These are phyloP conservation scores for Poecilus cupreus DNA, from an alignment of 2,888 invertebrate species.

Conservation along the genomic window DNA sequence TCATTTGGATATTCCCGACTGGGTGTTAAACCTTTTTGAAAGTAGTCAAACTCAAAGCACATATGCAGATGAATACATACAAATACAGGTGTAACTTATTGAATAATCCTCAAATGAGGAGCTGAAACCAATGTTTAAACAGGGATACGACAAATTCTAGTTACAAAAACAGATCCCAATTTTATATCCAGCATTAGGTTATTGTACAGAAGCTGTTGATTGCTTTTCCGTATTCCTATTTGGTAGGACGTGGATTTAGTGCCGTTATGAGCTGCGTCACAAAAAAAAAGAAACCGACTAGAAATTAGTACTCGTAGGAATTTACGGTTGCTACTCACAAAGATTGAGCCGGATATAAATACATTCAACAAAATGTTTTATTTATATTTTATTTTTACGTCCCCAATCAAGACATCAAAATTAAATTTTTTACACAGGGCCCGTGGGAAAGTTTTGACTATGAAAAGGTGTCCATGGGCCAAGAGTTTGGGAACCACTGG, in stretches of 20 bases:
- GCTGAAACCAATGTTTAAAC: slow-evolving; percentile 60
- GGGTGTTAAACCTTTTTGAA: not conserved
- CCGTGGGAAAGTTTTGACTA: not conserved
- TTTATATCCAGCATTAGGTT: slow-evolving; percentile 61
- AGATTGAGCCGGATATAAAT: slow-evolving; percentile 18
- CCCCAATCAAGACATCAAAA: slow-evolving; percentile 20
- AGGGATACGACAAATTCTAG: slow-evolving; percentile 60
- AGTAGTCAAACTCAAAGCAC: too few relatives aligned
- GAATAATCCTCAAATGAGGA: slow-evolving; percentile 61
- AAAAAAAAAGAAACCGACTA: slow-evolving; percentile 36
- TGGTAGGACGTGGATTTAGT: slow-evolving; percentile 60
- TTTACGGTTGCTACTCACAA: slow-evolving; percentile 21
- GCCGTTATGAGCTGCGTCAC: slow-evolving; percentile 30
- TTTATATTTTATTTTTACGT: slow-evolving; percentile 39
- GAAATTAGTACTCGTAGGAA: slow-evolving; percentile 7
- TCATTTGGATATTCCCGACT: slow-evolving; percentile 53
- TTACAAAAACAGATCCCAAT: slow-evolving; percentile 60
- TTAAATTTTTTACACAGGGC: slow-evolving; percentile 5
- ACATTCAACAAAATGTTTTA: not conserved
- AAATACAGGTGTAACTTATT: slow-evolving; percentile 60
- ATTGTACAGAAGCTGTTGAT: slow-evolving; percentile 59
- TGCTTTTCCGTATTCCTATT: slow-evolving; percentile 60
- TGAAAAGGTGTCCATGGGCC: slow-evolving; percentile 1
- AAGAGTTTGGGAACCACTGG: slow-evolving; percentile 32
- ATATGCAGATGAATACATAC: slow-evolving; percentile 44